A percentile compares a stretch with the other conserved stretches of the same genome.
phyloP scores from a whole-genome alignment of 1,140 invertebrate genomes.

The Drosophila pallidifrons region DNA sequence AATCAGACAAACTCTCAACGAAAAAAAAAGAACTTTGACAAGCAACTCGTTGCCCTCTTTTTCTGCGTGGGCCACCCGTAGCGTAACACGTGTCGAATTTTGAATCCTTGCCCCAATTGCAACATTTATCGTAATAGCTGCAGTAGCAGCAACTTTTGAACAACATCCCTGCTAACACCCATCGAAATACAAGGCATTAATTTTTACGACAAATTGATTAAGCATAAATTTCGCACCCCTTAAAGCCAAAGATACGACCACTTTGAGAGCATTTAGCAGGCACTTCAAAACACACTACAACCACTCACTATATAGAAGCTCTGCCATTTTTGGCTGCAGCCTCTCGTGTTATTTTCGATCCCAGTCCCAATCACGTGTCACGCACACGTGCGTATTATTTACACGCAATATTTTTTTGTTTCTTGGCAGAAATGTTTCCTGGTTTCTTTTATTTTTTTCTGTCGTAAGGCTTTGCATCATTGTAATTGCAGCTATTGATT shows the following conservation, averaged over 20 bases:
- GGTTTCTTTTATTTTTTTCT: conserved; percentile 5
- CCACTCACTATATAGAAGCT: not conserved
- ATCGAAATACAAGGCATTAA: conserved; percentile 68
- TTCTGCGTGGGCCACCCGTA: conserved; percentile 25
- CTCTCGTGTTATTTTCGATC: not conserved
- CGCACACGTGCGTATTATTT: conserved; percentile 84
- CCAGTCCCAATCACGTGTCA: conserved; percentile 75
- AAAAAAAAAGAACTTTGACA: conserved; percentile 45
- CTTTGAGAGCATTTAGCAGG: conserved; percentile 81
- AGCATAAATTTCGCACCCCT: conserved; percentile 77
- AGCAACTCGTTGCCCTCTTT: conserved; percentile 1
- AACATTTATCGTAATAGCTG: conserved; percentile 58
- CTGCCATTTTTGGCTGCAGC: conserved; percentile 5
- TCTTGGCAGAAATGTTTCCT: conserved; percentile 11
- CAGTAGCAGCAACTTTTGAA: conserved; percentile 8
- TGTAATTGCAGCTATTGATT: conserved; percentile 74
- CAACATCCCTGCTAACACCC: conserved; percentile 45
- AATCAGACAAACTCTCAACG: conserved; percentile 39
- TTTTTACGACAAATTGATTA: conserved; percentile 85
- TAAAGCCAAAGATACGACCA: conserved; percentile 62
- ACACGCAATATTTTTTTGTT: conserved; percentile 70
- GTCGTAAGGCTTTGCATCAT: conserved; percentile 35
- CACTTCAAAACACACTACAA: conserved; percentile 70
- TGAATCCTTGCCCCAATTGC: conserved; percentile 49
- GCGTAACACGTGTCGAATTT: conserved; percentile 65